A percentile compares a stretch with the other conserved stretches of the same genome.
Conservation (phyloP, 2,888 invertebrate genomes). For the Coleophora deauratella region DNA sequence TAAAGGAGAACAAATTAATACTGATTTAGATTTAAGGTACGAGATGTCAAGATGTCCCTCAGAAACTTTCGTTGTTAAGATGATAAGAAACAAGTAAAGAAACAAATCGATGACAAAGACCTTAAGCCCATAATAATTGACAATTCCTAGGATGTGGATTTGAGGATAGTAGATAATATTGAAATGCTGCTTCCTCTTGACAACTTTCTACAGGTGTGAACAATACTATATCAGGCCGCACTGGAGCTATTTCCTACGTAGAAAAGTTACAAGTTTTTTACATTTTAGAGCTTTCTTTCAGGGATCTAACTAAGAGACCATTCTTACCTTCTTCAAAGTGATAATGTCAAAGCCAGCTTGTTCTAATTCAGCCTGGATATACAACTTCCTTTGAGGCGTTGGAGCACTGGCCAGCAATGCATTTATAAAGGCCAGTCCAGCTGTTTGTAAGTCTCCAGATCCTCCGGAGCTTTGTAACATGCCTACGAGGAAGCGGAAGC, state of each 20-base stretch:
- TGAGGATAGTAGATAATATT: no score
- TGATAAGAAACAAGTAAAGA: background rate
- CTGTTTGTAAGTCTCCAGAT: conserved; percentile 78
- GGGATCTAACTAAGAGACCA: no score
- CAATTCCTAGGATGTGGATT: no score
- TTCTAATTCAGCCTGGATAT: conserved; percentile 88
- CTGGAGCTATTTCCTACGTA: no score
- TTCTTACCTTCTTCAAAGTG: conserved; percentile 72
- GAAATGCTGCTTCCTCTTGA: no score
- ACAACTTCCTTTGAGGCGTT: conserved; percentile 82
- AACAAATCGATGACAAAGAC: no score
- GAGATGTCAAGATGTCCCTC: no score
- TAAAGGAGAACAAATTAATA: conserved; percentile 16
- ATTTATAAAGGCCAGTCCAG: conserved; percentile 89
- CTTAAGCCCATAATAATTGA: no score
- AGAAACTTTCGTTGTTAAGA: background rate
- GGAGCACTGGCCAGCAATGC: conserved; percentile 85
- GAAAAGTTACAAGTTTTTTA: no score
- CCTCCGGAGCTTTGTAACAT: conserved; percentile 88
- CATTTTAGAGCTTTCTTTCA: no score
- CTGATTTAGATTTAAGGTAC: background rate
- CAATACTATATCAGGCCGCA: no score
- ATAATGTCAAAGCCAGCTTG: conserved; percentile 85
- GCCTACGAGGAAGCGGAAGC: conserved; percentile 92
- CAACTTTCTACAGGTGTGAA: no score